Percentiles rank a stretch among this genome's conserved stretches.
Conservation (phyloP, 2,113 vertebrate genomes). For the Penelope pileata region DNA sequence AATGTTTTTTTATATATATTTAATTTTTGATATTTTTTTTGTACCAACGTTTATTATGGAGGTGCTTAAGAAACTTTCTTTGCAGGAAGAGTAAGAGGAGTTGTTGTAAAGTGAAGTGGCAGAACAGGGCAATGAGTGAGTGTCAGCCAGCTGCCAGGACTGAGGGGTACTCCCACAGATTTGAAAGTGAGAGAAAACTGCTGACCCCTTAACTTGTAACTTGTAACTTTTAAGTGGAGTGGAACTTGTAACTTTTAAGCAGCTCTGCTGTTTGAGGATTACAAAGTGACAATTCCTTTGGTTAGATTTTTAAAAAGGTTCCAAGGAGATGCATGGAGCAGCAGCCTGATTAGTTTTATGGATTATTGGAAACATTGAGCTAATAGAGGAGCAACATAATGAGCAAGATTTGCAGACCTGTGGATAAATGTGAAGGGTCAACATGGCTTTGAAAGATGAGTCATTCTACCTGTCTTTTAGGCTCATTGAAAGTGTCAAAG, state of each 20-base stretch:
- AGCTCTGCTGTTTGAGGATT: neutral
- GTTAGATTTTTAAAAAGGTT: neutral
- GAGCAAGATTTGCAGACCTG: neutral
- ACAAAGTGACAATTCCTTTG: neutral
- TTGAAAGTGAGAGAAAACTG: neutral
- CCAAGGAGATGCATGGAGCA: neutral
- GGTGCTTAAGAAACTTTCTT: neutral
- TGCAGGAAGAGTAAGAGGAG: neutral
- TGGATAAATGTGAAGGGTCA: neutral
- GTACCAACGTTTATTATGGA: neutral
- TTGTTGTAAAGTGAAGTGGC: neutral
- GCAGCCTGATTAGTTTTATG: neutral
- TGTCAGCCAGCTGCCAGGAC: too few species aligned
- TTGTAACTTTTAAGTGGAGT: neutral
- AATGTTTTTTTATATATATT: neutral
- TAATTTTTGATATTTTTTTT: too few species aligned
- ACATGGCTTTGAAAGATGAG: neutral
- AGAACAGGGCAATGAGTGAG: neutral
- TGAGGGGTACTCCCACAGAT: fast-evolving
- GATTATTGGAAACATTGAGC: neutral
- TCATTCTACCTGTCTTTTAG: neutral
- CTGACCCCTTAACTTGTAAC: fast-evolving
- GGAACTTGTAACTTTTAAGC: neutral
- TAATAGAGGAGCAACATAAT: neutral
- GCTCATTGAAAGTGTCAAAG: neutral